These are phyloP conservation scores for Hofmannophila pseudospretella DNA, from an alignment of 2,888 invertebrate species.

Conservation along the genomic window DNA sequence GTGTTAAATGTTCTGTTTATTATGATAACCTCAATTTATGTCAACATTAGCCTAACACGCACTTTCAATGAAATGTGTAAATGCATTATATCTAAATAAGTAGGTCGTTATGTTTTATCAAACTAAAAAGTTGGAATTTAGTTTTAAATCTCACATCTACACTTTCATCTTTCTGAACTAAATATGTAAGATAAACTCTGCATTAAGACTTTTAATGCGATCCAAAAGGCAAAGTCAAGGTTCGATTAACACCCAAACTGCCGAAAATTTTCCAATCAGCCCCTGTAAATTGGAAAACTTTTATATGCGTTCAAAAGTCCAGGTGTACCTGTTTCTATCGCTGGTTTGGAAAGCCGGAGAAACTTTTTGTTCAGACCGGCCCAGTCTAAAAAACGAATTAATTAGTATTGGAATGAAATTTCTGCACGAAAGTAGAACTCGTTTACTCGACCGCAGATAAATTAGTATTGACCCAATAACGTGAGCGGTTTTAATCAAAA, in stretches of 20 bases:
- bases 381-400: conserved; percentile 55
- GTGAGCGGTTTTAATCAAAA: no score
- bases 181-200: background rate
- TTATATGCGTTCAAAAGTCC: conserved; percentile 75
- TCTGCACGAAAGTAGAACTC: conserved; percentile 27
- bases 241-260: conserved; percentile 73
- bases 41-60: background rate
- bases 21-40: background rate
- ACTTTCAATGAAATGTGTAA: no score
- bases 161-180: no score
- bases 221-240: conserved; percentile 62
- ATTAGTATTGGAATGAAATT: conserved; percentile 48
- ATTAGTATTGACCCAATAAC: conserved; percentile 1
- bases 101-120: no score
- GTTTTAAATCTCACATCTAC: no score
- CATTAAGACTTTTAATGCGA: conserved; percentile 51
- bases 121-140: no score
- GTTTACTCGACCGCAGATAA: conserved; percentile 21
- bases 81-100: no score
- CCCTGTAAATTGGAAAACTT: conserved; percentile 77
- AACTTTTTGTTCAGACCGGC: conserved; percentile 59
- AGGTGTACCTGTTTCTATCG: conserved; percentile 70
- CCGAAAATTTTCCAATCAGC: conserved; percentile 75
- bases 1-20: background rate
- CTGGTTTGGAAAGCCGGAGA: conserved; percentile 35